Percentiles rank a stretch among this genome's conserved stretches.
phyloP scores from a whole-genome alignment of 1,140 invertebrate species.

The Drosophila azteca region DNA sequence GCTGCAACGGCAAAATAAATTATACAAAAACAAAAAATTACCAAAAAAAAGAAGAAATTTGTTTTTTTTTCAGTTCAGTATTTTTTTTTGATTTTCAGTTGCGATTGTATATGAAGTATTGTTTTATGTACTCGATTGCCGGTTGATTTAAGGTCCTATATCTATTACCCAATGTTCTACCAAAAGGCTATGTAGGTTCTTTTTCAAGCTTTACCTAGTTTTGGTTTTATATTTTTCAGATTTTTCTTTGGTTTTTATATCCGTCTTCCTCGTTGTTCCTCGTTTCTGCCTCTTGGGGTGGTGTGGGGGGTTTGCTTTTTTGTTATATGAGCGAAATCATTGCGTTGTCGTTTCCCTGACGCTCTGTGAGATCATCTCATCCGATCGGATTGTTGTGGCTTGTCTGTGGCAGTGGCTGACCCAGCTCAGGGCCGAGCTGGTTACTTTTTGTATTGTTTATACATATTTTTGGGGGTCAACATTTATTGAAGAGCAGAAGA shows the following conservation, averaged over 20 bases:
- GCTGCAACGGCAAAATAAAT: conserved; percentile 52
- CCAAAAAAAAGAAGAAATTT: conserved; percentile 8
- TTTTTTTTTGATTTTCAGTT: neutral
- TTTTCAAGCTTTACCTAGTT: no score
- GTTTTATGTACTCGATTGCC: no score
- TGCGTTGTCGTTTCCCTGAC: neutral
- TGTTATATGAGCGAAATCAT: no score
- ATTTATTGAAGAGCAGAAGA: conserved; percentile 25
- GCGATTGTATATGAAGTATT: no score
- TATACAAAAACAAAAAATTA: conserved; percentile 36
- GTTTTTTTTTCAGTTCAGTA: conserved; percentile 39
- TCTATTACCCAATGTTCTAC: no score
- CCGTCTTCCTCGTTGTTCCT: no score
- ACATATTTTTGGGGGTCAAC: conserved; percentile 68
- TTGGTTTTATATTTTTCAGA: neutral
- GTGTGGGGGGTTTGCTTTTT: no score
- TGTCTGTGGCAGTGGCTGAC: conserved; percentile 22
- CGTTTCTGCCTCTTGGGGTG: no score
- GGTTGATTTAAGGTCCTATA: neutral
- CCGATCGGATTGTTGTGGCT: neutral
- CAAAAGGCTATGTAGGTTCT: no score
- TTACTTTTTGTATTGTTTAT: conserved; percentile 54
- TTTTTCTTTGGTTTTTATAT: no score
- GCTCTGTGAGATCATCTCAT: conserved; percentile 16
- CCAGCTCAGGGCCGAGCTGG: conserved; percentile 47